phyloP scores from a whole-genome alignment of 2,113 vertebrate genomes.

The Hippoglossus stenolepis region DNA sequence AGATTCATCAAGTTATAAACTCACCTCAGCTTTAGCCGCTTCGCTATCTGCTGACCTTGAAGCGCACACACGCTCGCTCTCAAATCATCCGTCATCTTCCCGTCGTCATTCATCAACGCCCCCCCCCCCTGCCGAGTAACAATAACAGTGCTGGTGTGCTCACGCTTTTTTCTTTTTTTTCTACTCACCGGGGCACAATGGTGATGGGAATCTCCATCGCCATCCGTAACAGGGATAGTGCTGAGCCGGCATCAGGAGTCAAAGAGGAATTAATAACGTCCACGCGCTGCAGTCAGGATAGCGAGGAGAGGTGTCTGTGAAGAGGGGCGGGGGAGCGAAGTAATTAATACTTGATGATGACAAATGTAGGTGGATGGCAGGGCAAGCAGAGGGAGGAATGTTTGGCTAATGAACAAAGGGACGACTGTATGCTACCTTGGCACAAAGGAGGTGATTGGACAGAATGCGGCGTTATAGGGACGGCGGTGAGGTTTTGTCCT shows the following conservation, averaged over 20 bases:
- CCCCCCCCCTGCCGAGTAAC: constrained; percentile 36
- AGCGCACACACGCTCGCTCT: constrained; percentile 22
- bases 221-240: constrained; percentile 65
- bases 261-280: constrained; percentile 71
- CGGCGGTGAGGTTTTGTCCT: constrained; percentile 23
- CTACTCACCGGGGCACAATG: constrained; percentile 32
- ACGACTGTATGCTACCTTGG: constrained; percentile 62
- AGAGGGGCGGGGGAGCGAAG: constrained; percentile 55
- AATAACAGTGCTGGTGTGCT: constrained; percentile 60
- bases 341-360: constrained; percentile 82
- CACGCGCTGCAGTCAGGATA: constrained; percentile 24
- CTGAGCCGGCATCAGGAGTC: constrained; percentile 66
- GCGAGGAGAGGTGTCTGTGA: constrained; percentile 39
- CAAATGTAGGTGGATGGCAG: constrained; percentile 67
- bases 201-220: constrained; percentile 56
- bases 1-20: constrained; percentile 45
- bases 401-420: constrained; percentile 73
- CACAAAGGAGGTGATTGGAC: constrained; percentile 39
- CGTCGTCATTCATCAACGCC: constrained; percentile 39
- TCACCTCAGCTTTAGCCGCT: constrained; percentile 11
- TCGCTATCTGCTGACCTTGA: constrained; percentile 67
- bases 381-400: constrained; percentile 59
- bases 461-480: constrained; percentile 29
- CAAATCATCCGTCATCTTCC: constrained; percentile 66
- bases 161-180: constrained; percentile 39